Conservation (phyloP, 2,113 vertebrate species). For the Melanocharis versteri region DNA sequence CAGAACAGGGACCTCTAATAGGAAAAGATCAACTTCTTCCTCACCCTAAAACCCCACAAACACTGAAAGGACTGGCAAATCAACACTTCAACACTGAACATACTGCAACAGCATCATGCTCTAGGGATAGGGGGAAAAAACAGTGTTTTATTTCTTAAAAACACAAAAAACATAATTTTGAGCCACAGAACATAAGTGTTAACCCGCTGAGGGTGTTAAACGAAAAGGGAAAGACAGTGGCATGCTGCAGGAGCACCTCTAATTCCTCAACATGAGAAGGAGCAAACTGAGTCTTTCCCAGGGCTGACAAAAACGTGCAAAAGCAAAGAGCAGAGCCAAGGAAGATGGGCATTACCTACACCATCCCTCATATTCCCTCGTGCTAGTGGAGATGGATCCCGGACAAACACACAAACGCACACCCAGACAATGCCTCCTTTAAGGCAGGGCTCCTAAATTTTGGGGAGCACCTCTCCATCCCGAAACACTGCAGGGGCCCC, state of each 20-base stretch:
- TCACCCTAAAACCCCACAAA: not conserved
- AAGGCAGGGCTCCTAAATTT: not conserved
- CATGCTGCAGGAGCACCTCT: not conserved
- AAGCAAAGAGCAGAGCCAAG: not conserved
- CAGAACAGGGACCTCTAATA: not conserved
- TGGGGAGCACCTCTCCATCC: not conserved
- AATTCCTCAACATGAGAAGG: fast-evolving
- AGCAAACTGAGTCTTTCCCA: not conserved
- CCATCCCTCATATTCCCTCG: fast-evolving
- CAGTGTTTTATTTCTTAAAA: not conserved
- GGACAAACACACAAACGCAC: not conserved
- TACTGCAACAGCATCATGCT: too few species aligned
- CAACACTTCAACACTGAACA: fast-evolving
- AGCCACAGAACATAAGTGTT: not conserved
- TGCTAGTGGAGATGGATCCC: fast-evolving
- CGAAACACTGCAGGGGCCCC: fast-evolving
- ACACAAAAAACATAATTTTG: not conserved
- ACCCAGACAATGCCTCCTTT: too few species aligned
- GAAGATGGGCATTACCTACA: not conserved
- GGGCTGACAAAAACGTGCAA: not conserved
- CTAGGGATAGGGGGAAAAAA: fast-evolving
- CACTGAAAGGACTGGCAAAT: not conserved
- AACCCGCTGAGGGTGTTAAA: not conserved
- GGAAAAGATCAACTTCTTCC: not conserved
- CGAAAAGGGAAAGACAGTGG: not conserved